A percentile compares a stretch with the other conserved stretches of the same genome.
These are phyloP conservation scores for Cololabis saira DNA, from an alignment of 2,113 vertebrate species.

Conservation along the genomic window DNA sequence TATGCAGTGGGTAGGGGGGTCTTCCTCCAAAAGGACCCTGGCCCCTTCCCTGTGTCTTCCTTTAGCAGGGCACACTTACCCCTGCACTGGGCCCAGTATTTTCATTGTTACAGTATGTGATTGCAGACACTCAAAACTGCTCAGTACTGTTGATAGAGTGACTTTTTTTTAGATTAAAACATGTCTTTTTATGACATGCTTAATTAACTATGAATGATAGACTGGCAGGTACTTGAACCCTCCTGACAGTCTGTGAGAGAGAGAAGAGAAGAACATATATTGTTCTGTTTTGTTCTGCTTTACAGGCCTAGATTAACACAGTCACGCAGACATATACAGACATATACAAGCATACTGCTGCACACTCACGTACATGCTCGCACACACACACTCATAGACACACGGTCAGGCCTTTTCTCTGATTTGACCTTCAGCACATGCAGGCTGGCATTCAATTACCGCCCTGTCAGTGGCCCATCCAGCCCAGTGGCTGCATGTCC, in stretches of 20 bases:
- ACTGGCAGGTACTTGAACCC: not conserved
- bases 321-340: constrained; percentile 1
- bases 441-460: constrained; percentile 79
- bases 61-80: too few species aligned
- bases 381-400: not conserved
- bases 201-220: not conserved
- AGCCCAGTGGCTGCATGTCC: constrained; percentile 69
- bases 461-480: constrained; percentile 73
- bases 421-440: constrained; percentile 78
- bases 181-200: too few species aligned
- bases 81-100: too few species aligned
- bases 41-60: too few species aligned
- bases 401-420: constrained; percentile 44
- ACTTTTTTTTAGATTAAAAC: too few species aligned
- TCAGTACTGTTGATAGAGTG: too few species aligned
- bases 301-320: constrained; percentile 9
- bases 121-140: too few species aligned
- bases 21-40: too few species aligned
- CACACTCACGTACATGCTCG: not conserved
- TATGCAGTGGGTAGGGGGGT: too few species aligned
- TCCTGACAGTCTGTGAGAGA: not conserved
- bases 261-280: not conserved
- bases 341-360: constrained; percentile 6
- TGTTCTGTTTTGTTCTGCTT: constrained; percentile 14
- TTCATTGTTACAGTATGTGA: too few species aligned